Conservation (phyloP, 2,888 invertebrate species). For the Heliothis peltigera region DNA sequence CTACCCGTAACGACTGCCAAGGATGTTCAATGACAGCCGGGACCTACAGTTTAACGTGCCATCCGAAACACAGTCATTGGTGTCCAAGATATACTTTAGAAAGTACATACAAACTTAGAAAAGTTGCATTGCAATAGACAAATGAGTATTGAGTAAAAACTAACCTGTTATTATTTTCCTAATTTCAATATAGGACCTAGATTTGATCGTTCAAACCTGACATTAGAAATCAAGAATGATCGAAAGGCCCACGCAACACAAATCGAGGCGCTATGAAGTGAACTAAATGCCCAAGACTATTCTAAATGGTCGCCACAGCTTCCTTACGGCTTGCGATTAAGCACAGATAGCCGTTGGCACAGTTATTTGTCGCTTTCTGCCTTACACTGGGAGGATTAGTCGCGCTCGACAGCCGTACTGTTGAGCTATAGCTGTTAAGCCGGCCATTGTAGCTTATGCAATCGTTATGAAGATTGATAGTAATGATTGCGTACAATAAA, state of each 20-base stretch:
- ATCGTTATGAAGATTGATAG: slow-evolving; percentile 28
- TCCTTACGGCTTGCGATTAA: slow-evolving; percentile 59
- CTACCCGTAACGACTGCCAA: no score
- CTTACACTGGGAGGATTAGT: slow-evolving; percentile 51
- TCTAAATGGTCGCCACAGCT: slow-evolving; percentile 50
- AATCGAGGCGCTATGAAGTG: slow-evolving; percentile 21
- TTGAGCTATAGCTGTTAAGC: slow-evolving; percentile 12
- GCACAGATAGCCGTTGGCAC: slow-evolving; percentile 61
- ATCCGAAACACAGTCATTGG: no score
- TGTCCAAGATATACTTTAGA: no score
- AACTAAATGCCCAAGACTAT: slow-evolving; percentile 34
- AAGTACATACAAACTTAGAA: no score
- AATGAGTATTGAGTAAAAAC: not conserved
- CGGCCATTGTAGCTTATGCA: slow-evolving; percentile 32
- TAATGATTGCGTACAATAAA: slow-evolving; percentile 13
- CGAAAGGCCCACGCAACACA: slow-evolving; percentile 12
- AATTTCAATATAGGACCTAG: not conserved
- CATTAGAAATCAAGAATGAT: slow-evolving; percentile 6
- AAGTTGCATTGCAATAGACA: no score
- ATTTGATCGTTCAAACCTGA: not conserved
- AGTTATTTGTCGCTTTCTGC: slow-evolving; percentile 58
- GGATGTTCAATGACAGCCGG: no score
- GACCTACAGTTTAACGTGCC: no score
- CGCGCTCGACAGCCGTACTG: slow-evolving; percentile 28
- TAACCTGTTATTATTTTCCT: no score